A percentile compares a stretch with the other conserved stretches of the same genome.
phyloP scores from a whole-genome alignment of 2,888 invertebrate genomes.

The Meta bourneti region DNA sequence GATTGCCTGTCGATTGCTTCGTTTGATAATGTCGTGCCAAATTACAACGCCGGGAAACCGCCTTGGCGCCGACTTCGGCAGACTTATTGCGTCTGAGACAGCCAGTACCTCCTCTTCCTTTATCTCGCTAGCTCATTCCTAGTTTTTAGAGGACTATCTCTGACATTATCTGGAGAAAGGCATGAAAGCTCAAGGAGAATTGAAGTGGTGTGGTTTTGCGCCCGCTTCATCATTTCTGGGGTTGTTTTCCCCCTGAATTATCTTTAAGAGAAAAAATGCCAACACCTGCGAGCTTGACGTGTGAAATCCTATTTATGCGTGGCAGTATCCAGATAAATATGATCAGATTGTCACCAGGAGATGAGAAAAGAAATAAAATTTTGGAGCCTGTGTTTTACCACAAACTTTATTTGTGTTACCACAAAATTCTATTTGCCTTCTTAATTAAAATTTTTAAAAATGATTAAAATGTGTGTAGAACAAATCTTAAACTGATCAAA shows the following conservation, averaged over 20 bases:
- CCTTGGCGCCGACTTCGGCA: conserved; percentile 66
- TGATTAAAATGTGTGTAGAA: too few relatives aligned
- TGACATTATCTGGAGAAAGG: conserved; percentile 45
- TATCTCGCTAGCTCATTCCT: conserved; percentile 30
- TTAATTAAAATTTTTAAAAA: too few relatives aligned
- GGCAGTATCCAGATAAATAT: not conserved
- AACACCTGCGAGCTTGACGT: conserved; percentile 1
- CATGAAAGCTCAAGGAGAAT: not conserved
- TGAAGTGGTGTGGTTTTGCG: conserved; percentile 24
- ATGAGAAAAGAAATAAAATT: too few relatives aligned
- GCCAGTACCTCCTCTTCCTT: conserved; percentile 10
- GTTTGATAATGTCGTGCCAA: conserved; percentile 71
- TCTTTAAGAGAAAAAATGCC: not conserved
- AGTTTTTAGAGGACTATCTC: conserved; percentile 45
- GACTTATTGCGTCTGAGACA: conserved; percentile 50
- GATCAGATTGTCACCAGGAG: too few relatives aligned
- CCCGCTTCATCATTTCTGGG: not conserved
- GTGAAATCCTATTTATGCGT: not conserved
- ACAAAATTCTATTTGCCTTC: too few relatives aligned
- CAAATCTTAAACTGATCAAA: too few relatives aligned
- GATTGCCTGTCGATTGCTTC: conserved; percentile 55
- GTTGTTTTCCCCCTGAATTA: not conserved
- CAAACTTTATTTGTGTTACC: too few relatives aligned
- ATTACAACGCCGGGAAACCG: conserved; percentile 50
- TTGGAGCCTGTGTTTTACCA: too few relatives aligned